Base-by-base conservation (phyloP, 2,113 vertebrate species). In the Tetrao urogallus region DNA sequence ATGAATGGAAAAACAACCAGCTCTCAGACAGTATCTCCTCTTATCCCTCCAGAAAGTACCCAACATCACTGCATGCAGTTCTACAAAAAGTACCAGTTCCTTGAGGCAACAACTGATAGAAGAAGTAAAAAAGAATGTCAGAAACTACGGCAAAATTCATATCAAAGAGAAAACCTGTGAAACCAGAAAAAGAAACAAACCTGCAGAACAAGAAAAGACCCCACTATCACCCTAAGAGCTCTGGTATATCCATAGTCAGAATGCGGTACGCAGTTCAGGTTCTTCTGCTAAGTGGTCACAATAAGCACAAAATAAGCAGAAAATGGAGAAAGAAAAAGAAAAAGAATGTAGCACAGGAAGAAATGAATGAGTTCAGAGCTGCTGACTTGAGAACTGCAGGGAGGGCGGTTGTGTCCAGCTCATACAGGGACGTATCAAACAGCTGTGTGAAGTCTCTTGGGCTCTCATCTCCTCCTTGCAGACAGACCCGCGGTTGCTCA, bases 391-490 rank as follows among this genome's bases (percentile, higher is more conserved):
- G 98, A 89, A 99, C 98, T 91, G 98, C 98, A 82, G 99, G 98
- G 67, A 99, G 98, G 42, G 98, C 97, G 83, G 98, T 97, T 11
- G 98, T 99, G n/a, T 99, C 98, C 94, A 99, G 96, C 93, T 98
- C 98, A 80, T 98, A 98, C 79, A 99, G 94, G 34, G 98, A 98
- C 87, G 98, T 98, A 73, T 99, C 98, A 79, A 99, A 99, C 19
- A 99, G 98, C 43, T 98, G 99, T 28, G 98, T 99, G 94, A 99
- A 99, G 96, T 99, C 99, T 38, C 98, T 96, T 2, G 99, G 99
- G 95, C 98, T 99, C 97, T 99, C 99, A 7, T 99, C 99, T 4
- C 99, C 98, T 50, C 99, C 99, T 87, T 99, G 99, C 87, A 99
- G 98, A 92, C 98, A 99, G 47, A 98, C 99, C 45, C 98, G 96